Base-by-base conservation (phyloP, 2,888 invertebrate genomes). In the Epinotia brunnichana region DNA sequence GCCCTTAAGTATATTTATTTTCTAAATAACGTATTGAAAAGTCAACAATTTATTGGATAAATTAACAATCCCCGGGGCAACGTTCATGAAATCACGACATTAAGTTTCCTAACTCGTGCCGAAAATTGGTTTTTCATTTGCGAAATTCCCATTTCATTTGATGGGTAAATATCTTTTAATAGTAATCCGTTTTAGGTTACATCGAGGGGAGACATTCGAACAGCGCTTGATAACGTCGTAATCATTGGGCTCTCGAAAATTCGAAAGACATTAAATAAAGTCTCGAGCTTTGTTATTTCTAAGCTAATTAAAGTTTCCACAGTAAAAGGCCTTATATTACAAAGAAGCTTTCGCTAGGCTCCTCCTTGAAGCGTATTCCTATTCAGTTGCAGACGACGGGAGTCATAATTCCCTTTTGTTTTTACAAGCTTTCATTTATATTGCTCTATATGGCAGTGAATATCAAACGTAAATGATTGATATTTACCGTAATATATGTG, bases 291-390 rank as follows among this genome's bases (percentile, higher is more conserved):
- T 75, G 78, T 78, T 77, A 81, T 83, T 79, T 80, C 69, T 75
- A 79, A 84, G 85, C 83, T 88, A 89, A 89, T 90, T 87, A 84
- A 88, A 88, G 88, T 88, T 88, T 88, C 83, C 77, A 81, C 78
- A 80, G 82, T 78, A 79, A 83, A 84, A 77, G 78, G 79, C 78
- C 73, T 87, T 80, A 78, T 80, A 81, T 85, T 85, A 86, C 88
- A 88, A 88, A 90, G 87, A 87, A 83, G 83, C 86, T 83, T 83
- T 86, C 77, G 79, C 84, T 81, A 81, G 83, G 82, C 82, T 81
- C 80, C 83, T 82, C 79, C 79, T 78, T 79, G 77, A 78, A 79
- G 76, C 39, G 39, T 51, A 44, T 56, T 44, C 29, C 66, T 10
- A 24, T 66, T 66, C 60, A 21, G 41, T 35, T 17, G 24, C 39